A percentile compares a stretch with the other conserved stretches of the same genome.
Evolutionary conservation across 2,888 invertebrate species (phyloP).

Genomic region (Archaeoteleia sp.): DNA sequence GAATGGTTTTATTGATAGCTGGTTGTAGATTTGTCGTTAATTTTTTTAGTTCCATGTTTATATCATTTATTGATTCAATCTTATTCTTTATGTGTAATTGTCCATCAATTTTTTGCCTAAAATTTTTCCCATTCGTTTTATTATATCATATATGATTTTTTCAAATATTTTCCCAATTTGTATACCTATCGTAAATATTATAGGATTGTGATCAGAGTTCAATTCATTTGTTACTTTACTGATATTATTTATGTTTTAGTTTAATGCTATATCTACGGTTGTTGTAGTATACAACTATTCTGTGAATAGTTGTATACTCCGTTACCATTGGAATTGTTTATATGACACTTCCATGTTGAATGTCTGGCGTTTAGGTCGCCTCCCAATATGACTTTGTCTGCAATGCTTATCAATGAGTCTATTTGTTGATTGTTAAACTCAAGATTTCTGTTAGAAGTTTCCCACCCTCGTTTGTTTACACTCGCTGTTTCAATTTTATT

Average conservation of each 20-base stretch:
- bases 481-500: no score
- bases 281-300: no score
- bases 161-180: not conserved
- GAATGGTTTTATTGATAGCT: no score
- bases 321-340: constrained; percentile 51
- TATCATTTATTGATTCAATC: not conserved
- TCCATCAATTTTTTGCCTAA: not conserved
- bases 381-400: constrained; percentile 49
- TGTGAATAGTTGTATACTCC: constrained; percentile 40
- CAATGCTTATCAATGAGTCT: constrained; percentile 29
- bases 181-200: not conserved
- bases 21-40: no score
- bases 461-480: no score
- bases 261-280: constrained; percentile 57
- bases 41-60: no score
- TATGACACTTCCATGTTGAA: constrained; percentile 50
- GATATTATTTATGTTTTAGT: constrained; percentile 52
- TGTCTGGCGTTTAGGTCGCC: constrained; percentile 58
- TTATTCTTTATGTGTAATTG: not conserved
- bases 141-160: not conserved
- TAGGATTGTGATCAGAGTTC: not conserved
- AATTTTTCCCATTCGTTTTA: not conserved
- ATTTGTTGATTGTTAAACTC: no score
- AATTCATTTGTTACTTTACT: constrained; percentile 32
- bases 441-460: no score